A percentile compares a stretch with the other conserved stretches of the same genome.
Evolutionary conservation across 2,888 invertebrate genomes (phyloP).

Genomic region (Tineola bisselliella): DNA sequence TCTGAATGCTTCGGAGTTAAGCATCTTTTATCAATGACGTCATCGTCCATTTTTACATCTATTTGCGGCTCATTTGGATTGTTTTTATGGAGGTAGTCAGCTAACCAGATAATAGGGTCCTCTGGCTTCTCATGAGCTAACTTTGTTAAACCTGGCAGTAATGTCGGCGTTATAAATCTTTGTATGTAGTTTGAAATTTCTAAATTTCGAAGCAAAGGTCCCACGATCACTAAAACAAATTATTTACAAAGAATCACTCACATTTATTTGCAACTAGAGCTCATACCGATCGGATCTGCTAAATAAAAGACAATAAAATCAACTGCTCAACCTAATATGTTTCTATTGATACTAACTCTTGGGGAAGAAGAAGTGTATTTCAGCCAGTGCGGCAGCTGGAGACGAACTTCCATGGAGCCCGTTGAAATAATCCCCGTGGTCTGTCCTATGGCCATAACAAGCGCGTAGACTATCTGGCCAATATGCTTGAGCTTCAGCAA

Average conservation of each 20-base stretch:
- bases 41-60: constrained; percentile 29
- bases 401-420: constrained; percentile 83
- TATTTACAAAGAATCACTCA: too few relatives aligned
- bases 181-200: constrained; percentile 76
- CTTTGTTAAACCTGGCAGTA: constrained; percentile 71
- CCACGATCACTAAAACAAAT: constrained; percentile 72
- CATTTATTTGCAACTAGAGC: too few relatives aligned
- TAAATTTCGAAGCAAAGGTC: constrained; percentile 72
- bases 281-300: too few relatives aligned
- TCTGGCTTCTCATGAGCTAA: constrained; percentile 76
- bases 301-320: too few relatives aligned
- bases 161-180: constrained; percentile 71
- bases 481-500: constrained; percentile 74
- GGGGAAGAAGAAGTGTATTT: constrained; percentile 91
- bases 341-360: constrained; percentile 75
- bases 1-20: constrained; percentile 42
- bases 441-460: constrained; percentile 73
- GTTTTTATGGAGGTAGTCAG: constrained; percentile 77
- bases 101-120: constrained; percentile 82
- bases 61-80: constrained; percentile 77
- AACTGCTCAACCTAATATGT: too few relatives aligned
- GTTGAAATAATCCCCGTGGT: constrained; percentile 72
- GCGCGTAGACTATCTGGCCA: constrained; percentile 77
- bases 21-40: constrained; percentile 35
- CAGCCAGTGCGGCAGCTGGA: constrained; percentile 72